Conservation (phyloP, 2,888 invertebrate species). For the Micropterix aruncella region DNA sequence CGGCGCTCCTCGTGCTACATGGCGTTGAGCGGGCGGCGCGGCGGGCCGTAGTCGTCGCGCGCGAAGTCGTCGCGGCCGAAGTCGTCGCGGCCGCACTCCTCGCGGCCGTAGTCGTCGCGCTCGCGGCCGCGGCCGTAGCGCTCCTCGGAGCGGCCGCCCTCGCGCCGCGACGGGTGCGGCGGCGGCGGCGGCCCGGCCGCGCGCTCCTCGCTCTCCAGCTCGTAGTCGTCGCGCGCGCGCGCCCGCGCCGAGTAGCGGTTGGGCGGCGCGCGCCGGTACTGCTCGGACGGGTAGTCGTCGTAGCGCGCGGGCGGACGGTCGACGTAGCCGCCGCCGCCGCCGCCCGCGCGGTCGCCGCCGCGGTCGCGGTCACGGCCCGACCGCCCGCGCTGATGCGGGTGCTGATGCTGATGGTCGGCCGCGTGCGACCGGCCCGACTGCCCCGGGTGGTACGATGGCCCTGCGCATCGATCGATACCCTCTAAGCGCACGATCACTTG, state of each 20-base stretch:
- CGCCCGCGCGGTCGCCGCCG: conserved; percentile 4
- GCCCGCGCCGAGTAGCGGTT: conserved; percentile 20
- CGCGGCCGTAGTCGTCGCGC: conserved; percentile 24
- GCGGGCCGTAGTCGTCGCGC: conserved; percentile 43
- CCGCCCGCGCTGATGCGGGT: conserved; percentile 27
- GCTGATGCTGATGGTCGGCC: too few relatives aligned
- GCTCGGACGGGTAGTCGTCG: conserved; percentile 16
- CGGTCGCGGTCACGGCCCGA: conserved; percentile 32
- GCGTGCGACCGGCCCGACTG: conserved; percentile 33
- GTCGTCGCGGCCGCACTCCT: conserved; percentile 27
- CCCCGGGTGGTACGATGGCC: conserved; percentile 25
- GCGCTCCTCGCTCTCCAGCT: conserved; percentile 20
- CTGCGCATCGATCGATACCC: too few relatives aligned
- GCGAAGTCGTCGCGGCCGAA: conserved; percentile 27
- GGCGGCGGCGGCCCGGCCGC: conserved; percentile 13
- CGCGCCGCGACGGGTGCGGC: conserved; percentile 19
- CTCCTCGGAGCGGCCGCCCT: conserved; percentile 22
- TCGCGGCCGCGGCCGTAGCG: conserved; percentile 17
- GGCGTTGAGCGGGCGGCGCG: conserved; percentile 58
- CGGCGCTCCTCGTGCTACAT: conserved; percentile 45
- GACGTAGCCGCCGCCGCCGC: conserved; percentile 18
- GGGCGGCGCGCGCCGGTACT: conserved; percentile 15
- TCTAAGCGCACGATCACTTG: too few relatives aligned
- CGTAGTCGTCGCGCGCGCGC: conserved; percentile 20
- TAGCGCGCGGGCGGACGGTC: conserved; percentile 18